These are phyloP conservation scores for Euglossa dilemma DNA, from an alignment of 1,140 invertebrate genomes.

Conservation along the genomic window DNA sequence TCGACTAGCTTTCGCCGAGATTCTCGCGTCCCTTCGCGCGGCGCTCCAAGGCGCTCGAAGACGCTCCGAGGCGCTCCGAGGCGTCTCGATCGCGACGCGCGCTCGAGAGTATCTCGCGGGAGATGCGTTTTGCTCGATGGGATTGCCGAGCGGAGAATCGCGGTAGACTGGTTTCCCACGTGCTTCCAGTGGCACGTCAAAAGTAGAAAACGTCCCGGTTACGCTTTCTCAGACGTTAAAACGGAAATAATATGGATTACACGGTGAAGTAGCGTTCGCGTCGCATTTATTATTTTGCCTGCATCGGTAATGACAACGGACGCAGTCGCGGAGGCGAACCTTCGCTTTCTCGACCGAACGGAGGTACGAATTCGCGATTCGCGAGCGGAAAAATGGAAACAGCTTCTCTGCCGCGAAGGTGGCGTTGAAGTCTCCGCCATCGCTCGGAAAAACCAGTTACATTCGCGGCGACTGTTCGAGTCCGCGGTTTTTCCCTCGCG, in stretches of 20 bases:
- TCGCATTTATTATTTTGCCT: slow-evolving; percentile 10
- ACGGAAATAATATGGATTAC: slow-evolving; percentile 34
- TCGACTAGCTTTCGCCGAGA: not conserved
- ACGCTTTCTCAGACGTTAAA: slow-evolving; percentile 43
- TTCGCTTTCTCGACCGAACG: slow-evolving; percentile 18
- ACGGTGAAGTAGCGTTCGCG: not conserved
- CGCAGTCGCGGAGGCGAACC: not conserved
- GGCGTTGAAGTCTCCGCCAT: slow-evolving; percentile 1
- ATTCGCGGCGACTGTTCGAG: not conserved
- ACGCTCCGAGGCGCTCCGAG: too few species aligned
- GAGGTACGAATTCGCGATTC: too few species aligned
- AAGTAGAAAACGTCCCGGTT: slow-evolving; percentile 40
- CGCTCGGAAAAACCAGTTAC: not conserved
- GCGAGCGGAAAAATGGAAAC: not conserved
- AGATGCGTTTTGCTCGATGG: not conserved
- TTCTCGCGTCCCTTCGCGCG: not conserved
- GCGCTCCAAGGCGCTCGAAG: too few species aligned
- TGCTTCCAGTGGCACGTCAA: not conserved
- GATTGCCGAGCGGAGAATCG: not conserved
- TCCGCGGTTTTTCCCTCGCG: too few species aligned
- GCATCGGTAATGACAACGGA: slow-evolving; percentile 32
- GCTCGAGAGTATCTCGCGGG: too few species aligned
- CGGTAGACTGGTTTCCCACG: slow-evolving; percentile 5
- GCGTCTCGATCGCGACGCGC: too few species aligned
- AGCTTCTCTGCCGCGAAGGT: not conserved